Conservation (phyloP, 2,797 vertebrate species). For the Cacajao melanocephalus region DNA sequence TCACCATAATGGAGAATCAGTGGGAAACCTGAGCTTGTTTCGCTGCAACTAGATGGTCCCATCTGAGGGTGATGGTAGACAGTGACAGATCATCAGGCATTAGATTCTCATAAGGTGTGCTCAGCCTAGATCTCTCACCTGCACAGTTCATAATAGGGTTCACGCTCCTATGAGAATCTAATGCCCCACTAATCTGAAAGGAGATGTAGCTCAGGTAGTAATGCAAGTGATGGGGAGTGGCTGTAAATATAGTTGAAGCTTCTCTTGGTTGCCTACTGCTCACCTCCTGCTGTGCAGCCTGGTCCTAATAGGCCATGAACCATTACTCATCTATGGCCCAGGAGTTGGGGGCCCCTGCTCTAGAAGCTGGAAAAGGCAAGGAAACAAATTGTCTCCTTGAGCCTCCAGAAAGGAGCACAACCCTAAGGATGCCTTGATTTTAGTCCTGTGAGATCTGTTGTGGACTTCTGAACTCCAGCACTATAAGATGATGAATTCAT, state of each 20-base stretch:
- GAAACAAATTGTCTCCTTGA: not conserved
- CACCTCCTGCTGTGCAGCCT: not conserved
- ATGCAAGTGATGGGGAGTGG: not conserved
- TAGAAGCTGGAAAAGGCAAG: not conserved
- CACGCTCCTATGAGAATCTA: not conserved
- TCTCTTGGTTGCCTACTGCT: not conserved
- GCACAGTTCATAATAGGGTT: not conserved
- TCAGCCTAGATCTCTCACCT: not conserved
- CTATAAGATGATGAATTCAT: not conserved
- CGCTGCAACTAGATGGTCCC: not conserved
- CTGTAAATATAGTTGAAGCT: not conserved
- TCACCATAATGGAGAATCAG: not conserved
- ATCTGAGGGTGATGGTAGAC: not conserved
- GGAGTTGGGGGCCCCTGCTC: not conserved
- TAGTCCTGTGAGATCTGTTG: not conserved
- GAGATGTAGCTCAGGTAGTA: not conserved
- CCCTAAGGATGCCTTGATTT: not conserved
- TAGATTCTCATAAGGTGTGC: not conserved
- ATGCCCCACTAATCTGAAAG: not conserved
- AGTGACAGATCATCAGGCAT: not conserved
- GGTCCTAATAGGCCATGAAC: not conserved
- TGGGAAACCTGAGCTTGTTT: not conserved
- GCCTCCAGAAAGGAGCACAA: not conserved
- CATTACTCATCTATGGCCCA: not conserved
- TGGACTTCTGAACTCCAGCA: not conserved